Percentiles rank a stretch among this genome's conserved stretches.
phyloP scores from a whole-genome alignment of 1,140 invertebrate genomes.

The Helicoverpa zea region DNA sequence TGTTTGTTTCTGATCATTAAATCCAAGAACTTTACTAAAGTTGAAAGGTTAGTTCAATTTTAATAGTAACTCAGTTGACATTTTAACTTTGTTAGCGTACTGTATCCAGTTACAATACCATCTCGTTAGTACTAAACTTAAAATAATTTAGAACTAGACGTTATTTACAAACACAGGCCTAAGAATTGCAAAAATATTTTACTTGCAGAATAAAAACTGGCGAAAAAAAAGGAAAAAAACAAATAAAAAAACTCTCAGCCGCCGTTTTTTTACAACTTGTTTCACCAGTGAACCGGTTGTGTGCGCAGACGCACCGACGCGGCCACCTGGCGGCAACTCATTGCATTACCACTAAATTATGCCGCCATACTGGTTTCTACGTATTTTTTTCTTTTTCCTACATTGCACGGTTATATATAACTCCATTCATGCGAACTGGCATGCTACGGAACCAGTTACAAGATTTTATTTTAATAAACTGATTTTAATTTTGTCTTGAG shows the following conservation, averaged over 20 bases:
- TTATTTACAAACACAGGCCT: neutral
- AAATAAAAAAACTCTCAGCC: slow-evolving; percentile 13
- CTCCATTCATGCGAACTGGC: slow-evolving; percentile 71
- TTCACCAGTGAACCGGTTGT: slow-evolving; percentile 57
- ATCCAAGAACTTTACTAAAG: too few species aligned
- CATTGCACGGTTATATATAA: slow-evolving; percentile 72
- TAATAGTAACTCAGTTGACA: neutral
- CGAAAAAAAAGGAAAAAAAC: slow-evolving; percentile 1
- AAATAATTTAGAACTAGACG: neutral
- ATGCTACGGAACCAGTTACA: neutral
- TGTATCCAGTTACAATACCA: neutral
- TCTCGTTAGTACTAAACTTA: neutral
- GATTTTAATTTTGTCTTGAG: slow-evolving; percentile 20
- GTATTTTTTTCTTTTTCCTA: slow-evolving; percentile 59
- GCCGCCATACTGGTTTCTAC: slow-evolving; percentile 60
- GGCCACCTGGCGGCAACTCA: slow-evolving; percentile 76
- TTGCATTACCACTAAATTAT: slow-evolving; percentile 70
- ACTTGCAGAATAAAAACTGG: neutral
- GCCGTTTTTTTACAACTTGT: slow-evolving; percentile 40
- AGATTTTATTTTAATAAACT: slow-evolving; percentile 2
- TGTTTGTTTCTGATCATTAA: too few species aligned
- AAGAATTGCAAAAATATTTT: neutral
- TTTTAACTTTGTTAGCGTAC: slow-evolving; percentile 1
- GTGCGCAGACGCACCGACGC: slow-evolving; percentile 60
- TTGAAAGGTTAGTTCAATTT: neutral